Percentiles rank a stretch among this genome's conserved stretches.
phyloP scores from a whole-genome alignment of 2,888 invertebrate species.

The Lepidonotus clava region DNA sequence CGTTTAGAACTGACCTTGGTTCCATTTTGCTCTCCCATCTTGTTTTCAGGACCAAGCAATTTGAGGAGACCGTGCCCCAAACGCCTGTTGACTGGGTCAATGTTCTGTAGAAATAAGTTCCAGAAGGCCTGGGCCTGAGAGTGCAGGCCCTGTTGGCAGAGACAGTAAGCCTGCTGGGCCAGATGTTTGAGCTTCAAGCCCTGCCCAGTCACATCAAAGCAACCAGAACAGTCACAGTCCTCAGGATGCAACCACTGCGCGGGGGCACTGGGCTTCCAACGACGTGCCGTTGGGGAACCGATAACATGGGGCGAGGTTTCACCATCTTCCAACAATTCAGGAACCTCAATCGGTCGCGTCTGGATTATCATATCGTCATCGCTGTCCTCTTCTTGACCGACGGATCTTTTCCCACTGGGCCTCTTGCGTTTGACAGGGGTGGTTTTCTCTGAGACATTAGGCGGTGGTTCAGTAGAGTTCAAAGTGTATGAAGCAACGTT shows the following conservation, averaged over 20 bases:
- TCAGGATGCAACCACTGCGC: not conserved
- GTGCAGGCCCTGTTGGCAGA: not conserved
- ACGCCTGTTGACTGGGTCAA: not conserved
- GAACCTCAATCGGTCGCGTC: not conserved
- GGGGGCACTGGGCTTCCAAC: not conserved
- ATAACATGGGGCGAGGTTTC: not conserved
- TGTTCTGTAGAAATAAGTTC: slow-evolving; percentile 13
- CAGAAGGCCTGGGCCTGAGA: not conserved
- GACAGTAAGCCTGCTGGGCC: not conserved
- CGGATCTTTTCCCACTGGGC: not conserved
- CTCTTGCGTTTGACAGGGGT: not conserved
- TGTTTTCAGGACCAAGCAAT: not conserved
- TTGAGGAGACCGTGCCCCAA: not conserved
- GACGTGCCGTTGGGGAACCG: slow-evolving; percentile 23
- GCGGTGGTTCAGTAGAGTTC: slow-evolving; percentile 2
- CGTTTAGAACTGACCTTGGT: not conserved
- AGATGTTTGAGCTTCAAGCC: not conserved
- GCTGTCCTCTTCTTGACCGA: not conserved
- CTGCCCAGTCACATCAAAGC: not conserved
- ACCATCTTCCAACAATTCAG: not conserved
- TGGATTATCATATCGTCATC: slow-evolving; percentile 37
- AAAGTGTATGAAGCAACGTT: slow-evolving; percentile 42
- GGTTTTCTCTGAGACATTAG: too few relatives aligned
- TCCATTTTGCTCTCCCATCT: not conserved
- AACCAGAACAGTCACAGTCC: not conserved